These are phyloP conservation scores for Tipula lateralis DNA, from an alignment of 2,888 invertebrate genomes.

Conservation along the genomic window DNA sequence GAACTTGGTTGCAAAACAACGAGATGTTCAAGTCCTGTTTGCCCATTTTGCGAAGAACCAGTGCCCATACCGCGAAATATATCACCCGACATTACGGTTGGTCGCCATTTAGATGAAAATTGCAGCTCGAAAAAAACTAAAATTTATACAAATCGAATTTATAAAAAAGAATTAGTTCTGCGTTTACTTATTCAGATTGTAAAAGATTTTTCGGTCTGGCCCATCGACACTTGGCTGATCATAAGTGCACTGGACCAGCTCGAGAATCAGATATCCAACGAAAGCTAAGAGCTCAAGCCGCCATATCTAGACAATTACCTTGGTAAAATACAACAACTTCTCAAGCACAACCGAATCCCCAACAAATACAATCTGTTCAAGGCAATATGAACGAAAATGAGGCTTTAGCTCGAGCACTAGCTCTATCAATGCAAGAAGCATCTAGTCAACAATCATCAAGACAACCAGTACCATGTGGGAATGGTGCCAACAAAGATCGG, in stretches of 20 bases:
- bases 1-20: constrained; percentile 68
- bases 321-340: constrained; percentile 43
- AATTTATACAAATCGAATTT: constrained; percentile 73
- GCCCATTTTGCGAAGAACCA: constrained; percentile 85
- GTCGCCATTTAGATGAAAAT: constrained; percentile 87
- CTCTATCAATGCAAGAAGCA: constrained; percentile 65
- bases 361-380: constrained; percentile 53
- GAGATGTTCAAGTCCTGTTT: constrained; percentile 92
- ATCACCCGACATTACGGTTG: constrained; percentile 79
- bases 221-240: constrained; percentile 79
- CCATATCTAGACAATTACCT: constrained; percentile 44
- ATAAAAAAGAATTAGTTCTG: constrained; percentile 83
- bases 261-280: constrained; percentile 51
- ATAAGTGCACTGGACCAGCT: constrained; percentile 61
- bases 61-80: constrained; percentile 77
- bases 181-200: constrained; percentile 75
- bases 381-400: constrained; percentile 83
- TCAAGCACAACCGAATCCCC: constrained; percentile 32
- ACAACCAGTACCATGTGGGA: constrained; percentile 31
- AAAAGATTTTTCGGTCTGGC: constrained; percentile 78
- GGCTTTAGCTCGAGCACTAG: constrained; percentile 78
- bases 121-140: constrained; percentile 84
- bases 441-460: constrained; percentile 36
- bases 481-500: background rate
- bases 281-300: constrained; percentile 52